Conservation (phyloP, 2,888 invertebrate genomes). For the Drosophila greeni region DNA sequence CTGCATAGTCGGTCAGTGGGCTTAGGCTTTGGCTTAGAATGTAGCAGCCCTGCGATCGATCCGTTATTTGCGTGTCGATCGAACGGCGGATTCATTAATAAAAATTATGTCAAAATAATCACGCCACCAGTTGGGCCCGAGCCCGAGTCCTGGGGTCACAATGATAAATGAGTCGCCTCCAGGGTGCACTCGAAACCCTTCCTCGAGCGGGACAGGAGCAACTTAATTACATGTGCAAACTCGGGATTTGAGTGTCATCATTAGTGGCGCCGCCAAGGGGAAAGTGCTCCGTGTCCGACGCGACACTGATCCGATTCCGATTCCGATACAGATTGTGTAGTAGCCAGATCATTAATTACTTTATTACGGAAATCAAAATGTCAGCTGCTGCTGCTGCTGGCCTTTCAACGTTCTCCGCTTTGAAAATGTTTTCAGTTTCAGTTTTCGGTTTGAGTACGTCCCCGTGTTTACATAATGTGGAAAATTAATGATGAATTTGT, state of each 20-base stretch:
- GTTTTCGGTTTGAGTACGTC: slow-evolving; percentile 30
- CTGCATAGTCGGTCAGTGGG: slow-evolving; percentile 69
- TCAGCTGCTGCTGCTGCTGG: slow-evolving; percentile 48
- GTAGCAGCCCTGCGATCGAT: slow-evolving; percentile 2
- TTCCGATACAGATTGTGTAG: slow-evolving; percentile 49
- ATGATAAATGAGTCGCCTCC: slow-evolving; percentile 59
- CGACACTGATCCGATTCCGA: slow-evolving; percentile 65
- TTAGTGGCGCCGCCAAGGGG: slow-evolving; percentile 51
- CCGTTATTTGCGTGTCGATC: slow-evolving; percentile 27
- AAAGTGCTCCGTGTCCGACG: slow-evolving; percentile 27
- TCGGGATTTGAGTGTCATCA: slow-evolving; percentile 69
- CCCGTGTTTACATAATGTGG: slow-evolving; percentile 67
- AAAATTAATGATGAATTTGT: slow-evolving; percentile 70
- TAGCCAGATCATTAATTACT: slow-evolving; percentile 67
- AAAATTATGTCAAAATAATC: slow-evolving; percentile 75
- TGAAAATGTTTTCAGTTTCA: slow-evolving; percentile 58
- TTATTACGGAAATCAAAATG: slow-evolving; percentile 76
- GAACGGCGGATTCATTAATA: slow-evolving; percentile 60
- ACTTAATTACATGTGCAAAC: slow-evolving; percentile 49
- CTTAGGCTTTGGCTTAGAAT: slow-evolving; percentile 14
- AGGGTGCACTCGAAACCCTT: slow-evolving; percentile 57
- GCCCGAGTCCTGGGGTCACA: background rate
- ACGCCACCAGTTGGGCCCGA: slow-evolving; percentile 47
- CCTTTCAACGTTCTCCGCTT: slow-evolving; percentile 57
- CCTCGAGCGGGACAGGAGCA: slow-evolving; percentile 19